A percentile compares a stretch with the other conserved stretches of the same genome.
These are phyloP conservation scores for Equus quagga DNA, from an alignment of 2,113 vertebrate species.

Conservation along the genomic window DNA sequence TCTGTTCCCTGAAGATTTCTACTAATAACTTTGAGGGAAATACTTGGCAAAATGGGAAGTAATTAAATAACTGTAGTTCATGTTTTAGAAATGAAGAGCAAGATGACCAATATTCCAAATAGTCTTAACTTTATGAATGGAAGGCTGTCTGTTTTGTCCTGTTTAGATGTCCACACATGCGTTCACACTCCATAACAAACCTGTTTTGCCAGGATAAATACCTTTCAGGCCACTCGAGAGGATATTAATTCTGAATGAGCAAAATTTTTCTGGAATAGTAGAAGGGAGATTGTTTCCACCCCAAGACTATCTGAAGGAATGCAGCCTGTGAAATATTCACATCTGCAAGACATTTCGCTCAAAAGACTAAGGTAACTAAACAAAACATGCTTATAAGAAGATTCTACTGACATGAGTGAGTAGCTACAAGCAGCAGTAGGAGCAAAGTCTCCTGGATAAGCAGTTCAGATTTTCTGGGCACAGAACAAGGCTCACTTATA, in stretches of 20 bases:
- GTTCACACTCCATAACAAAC: neutral
- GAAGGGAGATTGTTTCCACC: neutral
- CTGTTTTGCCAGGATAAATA: neutral
- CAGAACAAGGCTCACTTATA: neutral
- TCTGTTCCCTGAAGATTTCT: slow-evolving; percentile 43
- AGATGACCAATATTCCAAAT: neutral
- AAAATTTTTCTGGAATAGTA: neutral
- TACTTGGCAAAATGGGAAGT: neutral
- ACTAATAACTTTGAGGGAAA: slow-evolving; percentile 19
- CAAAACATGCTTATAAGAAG: slow-evolving; percentile 40
- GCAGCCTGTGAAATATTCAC: neutral
- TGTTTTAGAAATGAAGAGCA: neutral
- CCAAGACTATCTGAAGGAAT: slow-evolving; percentile 9
- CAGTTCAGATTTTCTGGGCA: neutral
- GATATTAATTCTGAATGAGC: neutral
- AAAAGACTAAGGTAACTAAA: slow-evolving; percentile 4
- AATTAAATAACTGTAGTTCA: neutral
- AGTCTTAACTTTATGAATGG: neutral
- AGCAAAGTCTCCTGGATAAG: neutral
- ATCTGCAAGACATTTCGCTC: slow-evolving; percentile 14
- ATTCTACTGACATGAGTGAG: neutral
- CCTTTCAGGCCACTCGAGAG: neutral
- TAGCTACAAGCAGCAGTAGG: neutral
- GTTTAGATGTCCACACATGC: neutral
- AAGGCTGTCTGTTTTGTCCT: neutral